Evolutionary conservation across 2,113 vertebrate species (phyloP).

Genomic region (Lamprotornis superbus): DNA sequence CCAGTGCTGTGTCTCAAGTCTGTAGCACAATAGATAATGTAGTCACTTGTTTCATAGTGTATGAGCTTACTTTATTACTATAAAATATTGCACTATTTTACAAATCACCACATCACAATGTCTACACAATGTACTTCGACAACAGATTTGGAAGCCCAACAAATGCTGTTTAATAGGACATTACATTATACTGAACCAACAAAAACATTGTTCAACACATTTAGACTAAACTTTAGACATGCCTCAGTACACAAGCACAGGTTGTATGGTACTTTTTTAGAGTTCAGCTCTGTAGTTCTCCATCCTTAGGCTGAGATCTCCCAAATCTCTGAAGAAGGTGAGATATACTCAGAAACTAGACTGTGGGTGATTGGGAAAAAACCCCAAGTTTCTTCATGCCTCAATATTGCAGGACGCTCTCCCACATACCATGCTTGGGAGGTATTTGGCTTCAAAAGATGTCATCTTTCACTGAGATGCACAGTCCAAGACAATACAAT

Average conservation of each 20-base stretch:
- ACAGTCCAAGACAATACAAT: not conserved
- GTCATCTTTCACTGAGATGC: not conserved
- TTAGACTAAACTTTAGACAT: slow-evolving; percentile 52
- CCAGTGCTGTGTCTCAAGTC: not conserved
- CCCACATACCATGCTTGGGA: not conserved
- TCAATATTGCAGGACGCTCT: not conserved
- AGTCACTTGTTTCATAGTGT: slow-evolving; percentile 57
- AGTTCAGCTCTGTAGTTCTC: not conserved
- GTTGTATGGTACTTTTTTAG: not conserved
- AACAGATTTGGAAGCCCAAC: slow-evolving; percentile 50
- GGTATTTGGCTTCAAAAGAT: not conserved
- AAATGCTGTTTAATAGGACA: slow-evolving; percentile 52
- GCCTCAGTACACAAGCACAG: slow-evolving; percentile 26
- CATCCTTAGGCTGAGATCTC: not conserved
- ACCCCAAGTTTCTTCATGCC: not conserved
- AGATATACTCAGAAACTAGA: not conserved
- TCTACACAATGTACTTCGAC: slow-evolving; percentile 59
- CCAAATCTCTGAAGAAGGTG: not conserved
- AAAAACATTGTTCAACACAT: slow-evolving; percentile 48
- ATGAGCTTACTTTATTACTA: slow-evolving; percentile 68
- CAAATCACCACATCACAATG: slow-evolving; percentile 40
- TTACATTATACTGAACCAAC: slow-evolving; percentile 57
- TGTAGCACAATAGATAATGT: slow-evolving; percentile 65
- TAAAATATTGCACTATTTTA: slow-evolving; percentile 59
- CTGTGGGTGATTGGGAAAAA: not conserved